Evolutionary conservation across 2,888 invertebrate species (phyloP), one percentile per base, ranked within the genome.

Genomic region (Agrochola circellaris): DNA sequence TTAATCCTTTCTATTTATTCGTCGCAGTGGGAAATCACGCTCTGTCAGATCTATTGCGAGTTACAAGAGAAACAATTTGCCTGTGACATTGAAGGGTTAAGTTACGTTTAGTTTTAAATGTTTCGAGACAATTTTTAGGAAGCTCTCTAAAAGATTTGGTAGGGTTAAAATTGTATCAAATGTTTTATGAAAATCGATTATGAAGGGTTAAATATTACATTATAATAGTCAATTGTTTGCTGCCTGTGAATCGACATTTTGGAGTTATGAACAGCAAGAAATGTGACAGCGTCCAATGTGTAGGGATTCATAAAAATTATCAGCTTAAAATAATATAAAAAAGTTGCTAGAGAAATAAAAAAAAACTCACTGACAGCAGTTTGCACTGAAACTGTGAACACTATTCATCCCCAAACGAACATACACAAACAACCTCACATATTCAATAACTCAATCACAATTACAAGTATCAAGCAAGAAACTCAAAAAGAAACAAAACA

Each of bases 1-100:
- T 93, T 89, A 93, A 93, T 89, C 93, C 93, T 93, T 93, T 93
- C 90, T 88, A 89, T 90, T 89, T 90, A 89, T 89, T 81, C 78
- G 86, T 84, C 92, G 90, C 89, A 89, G 89, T 89, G 94, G 93
- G 94, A 92, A 89, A 91, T 92, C 91, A 90, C 81, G 82, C 62
- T 68, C 75, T 88, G 88, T 88, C 87, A 87, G 73, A 84, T 85
- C 82, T 76, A 82, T 85, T 74, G 82, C 45, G 81, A 86, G 79
- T 61, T 82, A 83, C 83, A 83, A 78, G 81, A 84, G 81, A 86
- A 89, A 89, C 86, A 84, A 86, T 85, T 89, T 79, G 77, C 58
- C 42, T 70, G 73, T 73, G 84, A 84, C 79, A 81, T 78, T 84
- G 80, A 86, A 89, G 81, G 82, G 76, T 84, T 88, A 79, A 82